These are phyloP conservation scores for Ophion costatus DNA, from an alignment of 2,888 invertebrate species.

Conservation along the genomic window DNA sequence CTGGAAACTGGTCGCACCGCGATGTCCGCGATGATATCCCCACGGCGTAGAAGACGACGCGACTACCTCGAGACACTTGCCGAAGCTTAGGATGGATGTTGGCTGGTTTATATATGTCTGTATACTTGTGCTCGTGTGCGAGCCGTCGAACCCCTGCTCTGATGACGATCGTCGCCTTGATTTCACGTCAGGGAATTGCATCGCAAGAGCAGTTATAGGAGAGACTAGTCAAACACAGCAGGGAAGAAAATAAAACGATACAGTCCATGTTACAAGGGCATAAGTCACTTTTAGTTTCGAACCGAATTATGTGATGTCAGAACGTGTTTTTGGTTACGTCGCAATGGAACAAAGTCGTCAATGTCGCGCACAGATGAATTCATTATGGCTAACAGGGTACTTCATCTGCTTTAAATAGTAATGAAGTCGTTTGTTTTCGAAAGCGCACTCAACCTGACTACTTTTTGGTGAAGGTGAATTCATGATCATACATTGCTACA, in stretches of 20 bases:
- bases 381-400: neutral
- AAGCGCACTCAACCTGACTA: neutral
- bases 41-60: conserved; percentile 58
- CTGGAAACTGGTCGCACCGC: conserved; percentile 72
- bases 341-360: too few species aligned
- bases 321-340: too few species aligned
- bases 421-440: neutral
- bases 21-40: conserved; percentile 59
- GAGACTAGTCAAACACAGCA: conserved; percentile 12
- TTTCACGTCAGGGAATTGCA: conserved; percentile 71
- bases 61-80: conserved; percentile 57
- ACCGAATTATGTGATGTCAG: neutral
- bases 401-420: neutral
- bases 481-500: neutral
- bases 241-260: conserved; percentile 48
- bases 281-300: neutral
- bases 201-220: conserved; percentile 58
- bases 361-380: neutral
- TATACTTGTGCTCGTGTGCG: conserved; percentile 46
- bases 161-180: conserved; percentile 74
- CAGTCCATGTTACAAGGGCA: conserved; percentile 29
- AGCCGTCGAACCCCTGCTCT: conserved; percentile 57
- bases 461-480: neutral
- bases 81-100: conserved; percentile 49
- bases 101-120: conserved; percentile 10